phyloP scores from a whole-genome alignment of 2,888 invertebrate genomes.

The Idaea dimidiata region DNA sequence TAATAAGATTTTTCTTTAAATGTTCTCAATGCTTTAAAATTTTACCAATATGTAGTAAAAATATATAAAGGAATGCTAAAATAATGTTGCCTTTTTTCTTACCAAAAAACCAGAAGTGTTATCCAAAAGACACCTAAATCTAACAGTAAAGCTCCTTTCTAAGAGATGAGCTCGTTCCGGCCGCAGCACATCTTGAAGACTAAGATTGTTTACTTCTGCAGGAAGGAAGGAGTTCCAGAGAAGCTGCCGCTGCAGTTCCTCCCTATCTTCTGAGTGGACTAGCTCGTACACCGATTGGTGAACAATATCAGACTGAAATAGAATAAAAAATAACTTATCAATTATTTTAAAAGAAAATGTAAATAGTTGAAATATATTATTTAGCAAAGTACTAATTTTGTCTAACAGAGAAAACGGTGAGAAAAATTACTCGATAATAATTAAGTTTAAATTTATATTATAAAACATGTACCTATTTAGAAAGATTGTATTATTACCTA shows the following conservation, averaged over 20 bases:
- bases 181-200: constrained; percentile 92
- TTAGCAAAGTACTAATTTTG: not conserved
- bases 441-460: constrained; percentile 6
- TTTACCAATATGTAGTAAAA: not conserved
- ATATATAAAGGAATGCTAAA: constrained; percentile 2
- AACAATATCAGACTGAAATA: constrained; percentile 97
- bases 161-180: constrained; percentile 94
- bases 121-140: constrained; percentile 98
- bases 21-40: no score
- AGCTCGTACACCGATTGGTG: constrained; percentile 99
- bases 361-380: no score
- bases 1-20: no score
- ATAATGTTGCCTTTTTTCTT: constrained; percentile 53
- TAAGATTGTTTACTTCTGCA: constrained; percentile 85
- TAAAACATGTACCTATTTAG: not conserved
- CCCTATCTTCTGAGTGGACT: constrained; percentile 99
- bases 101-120: constrained; percentile 99
- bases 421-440: not conserved
- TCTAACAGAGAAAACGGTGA: not conserved
- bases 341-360: no score
- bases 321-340: constrained; percentile 3
- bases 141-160: constrained; percentile 98
- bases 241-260: constrained; percentile 96
- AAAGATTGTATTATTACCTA: not conserved
- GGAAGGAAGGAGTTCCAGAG: constrained; percentile 97